Evolutionary conservation across 1,140 invertebrate species (phyloP), one percentile per base, ranked within the genome.

Genomic region (Nasonia giraulti): DNA sequence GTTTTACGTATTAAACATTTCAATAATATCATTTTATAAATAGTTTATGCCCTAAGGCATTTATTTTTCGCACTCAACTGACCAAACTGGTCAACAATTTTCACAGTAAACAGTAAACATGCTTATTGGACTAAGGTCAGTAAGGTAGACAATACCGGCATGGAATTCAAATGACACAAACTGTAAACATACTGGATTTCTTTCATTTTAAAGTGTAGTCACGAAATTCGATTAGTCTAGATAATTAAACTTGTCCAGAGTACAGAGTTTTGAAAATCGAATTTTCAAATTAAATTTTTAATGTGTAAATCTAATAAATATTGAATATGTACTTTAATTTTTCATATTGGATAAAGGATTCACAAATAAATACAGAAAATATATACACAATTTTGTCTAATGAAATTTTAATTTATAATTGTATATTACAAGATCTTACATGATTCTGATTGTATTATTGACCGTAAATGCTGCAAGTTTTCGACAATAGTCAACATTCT

Each of bases 391-490:
- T 31, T 66, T 77, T 68, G 47, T 66, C 73, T 79, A 79, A 73
- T 73, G 23, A 73, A 12, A 55, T 84, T 84, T 84, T 83, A 78
- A 83, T 83, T 87, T 84, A 79, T 79, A 83, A 82, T 68, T 86
- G 71, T 88, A 88, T 89, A 76, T 84, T 89, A 88, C 88, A 88
- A 85, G 78, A 87, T 86, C 47, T 86, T 84, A 80, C 76, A 78
- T 86, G 78, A 87, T 77, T 80, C 31, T 69, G 62, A 62, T 74
- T 17, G 68, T 55, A 83, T 37, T 83, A 83, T 85, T 83, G 50
- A 62, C 71, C 47, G 79, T 87, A 84, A 86, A 87, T 86, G 84
- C 80, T 79, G 62, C 31, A 44, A 74, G 73, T 47, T 84, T 47
- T 33, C 50, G 68, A 73, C 44, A 73, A 44, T 47, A 73, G 40